Percentiles rank a stretch among this genome's conserved stretches.
Conservation (phyloP, 2,797 vertebrate species). For the Nasua narica region DNA sequence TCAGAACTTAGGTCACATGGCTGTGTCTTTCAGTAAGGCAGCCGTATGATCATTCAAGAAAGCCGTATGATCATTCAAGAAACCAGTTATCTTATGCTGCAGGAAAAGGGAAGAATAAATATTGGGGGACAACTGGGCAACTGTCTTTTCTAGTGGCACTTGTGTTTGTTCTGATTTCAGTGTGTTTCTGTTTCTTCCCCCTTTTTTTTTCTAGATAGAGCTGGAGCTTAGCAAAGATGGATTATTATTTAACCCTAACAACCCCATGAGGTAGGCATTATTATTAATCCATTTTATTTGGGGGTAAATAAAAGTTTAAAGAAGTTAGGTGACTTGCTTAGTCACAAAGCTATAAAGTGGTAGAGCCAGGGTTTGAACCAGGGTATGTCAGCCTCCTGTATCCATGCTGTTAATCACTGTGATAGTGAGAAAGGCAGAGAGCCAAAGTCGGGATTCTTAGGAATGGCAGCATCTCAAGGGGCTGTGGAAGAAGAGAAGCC, state of each 20-base stretch:
- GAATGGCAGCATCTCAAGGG: neutral
- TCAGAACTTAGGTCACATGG: neutral
- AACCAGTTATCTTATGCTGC: neutral
- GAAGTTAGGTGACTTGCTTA: neutral
- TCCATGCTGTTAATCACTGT: neutral
- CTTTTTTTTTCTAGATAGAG: slow-evolving; percentile 2
- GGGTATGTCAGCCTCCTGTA: neutral
- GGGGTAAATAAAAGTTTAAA: neutral
- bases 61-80: neutral
- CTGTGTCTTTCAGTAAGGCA: neutral
- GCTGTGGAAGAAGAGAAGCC: neutral
- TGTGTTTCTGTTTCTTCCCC: slow-evolving; percentile 13
- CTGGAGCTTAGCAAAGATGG: neutral
- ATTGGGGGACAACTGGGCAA: neutral
- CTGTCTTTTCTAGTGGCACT: neutral
- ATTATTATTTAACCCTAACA: slow-evolving; percentile 15
- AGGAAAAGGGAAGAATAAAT: neutral
- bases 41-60: no score
- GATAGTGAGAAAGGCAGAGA: neutral
- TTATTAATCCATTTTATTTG: neutral
- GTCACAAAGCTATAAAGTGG: neutral
- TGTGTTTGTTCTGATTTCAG: neutral
- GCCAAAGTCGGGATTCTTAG: neutral
- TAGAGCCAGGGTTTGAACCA: neutral
- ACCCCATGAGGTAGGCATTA: neutral